Base-by-base conservation (phyloP, 1,140 invertebrate genomes). In the Eumeta japonica region DNA sequence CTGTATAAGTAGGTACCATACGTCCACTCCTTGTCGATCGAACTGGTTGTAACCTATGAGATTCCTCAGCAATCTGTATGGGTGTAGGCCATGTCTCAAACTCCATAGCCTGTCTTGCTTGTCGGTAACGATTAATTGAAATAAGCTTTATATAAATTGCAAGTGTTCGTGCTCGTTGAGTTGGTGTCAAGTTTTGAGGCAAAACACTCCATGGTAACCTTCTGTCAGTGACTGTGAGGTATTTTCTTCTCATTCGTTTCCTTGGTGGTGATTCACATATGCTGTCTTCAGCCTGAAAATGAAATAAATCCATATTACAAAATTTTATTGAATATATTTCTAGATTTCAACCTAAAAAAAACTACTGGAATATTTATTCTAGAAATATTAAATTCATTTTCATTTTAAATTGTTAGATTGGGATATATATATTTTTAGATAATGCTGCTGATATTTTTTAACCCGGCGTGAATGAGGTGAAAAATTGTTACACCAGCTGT, bases 171-270 rank as follows among this genome's bases (percentile, higher is more conserved):
- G 66, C 66, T 52, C 66, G 67, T 34, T 74, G 65, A 17, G 62
- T 55, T 33, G 56, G 50, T 19, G 56, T 60, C 31, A 67, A 39
- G 16, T 52, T 47, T 10, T 35, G 49, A 3, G 74, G 71, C 11
- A 77, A 55, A n/a, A 77, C 43, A 39, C 71, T 71, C 74, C 74
- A 77, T 11, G 74, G 74, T 53, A 77, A 53, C 14, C 74, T 51
- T 28, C 72, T 66, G 31, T 77, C 74, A 42, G 45, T 58, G 2
- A 73, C 71, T 56, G 70, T 67, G 18, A 65, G 42, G 48, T 62
- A 68, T 13, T 58, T 46, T 35, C 74, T 59, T 50, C 71, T 72
- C 61, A 77, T 58, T 10, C 37, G 43, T 10, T 58, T 58, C 48
- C 52, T 62, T 24, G 58, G 33, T 30, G 52, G 14, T 19, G 44